Evolutionary conservation across 2,113 vertebrate genomes (phyloP).

Genomic region (Poecilia latipinna): DNA sequence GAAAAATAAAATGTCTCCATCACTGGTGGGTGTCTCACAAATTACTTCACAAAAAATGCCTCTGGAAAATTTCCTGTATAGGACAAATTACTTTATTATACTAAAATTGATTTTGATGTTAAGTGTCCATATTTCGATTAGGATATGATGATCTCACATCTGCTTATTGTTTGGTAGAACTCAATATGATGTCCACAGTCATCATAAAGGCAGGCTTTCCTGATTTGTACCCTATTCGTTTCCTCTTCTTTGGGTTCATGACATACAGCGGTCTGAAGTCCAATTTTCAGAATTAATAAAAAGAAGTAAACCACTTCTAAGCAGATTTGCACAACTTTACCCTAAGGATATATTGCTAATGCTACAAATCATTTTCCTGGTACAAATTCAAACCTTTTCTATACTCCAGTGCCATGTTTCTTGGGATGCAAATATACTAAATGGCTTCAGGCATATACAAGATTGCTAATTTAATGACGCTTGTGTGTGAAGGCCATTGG

Average conservation of each 20-base stretch:
- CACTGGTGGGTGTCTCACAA: too few relatives aligned
- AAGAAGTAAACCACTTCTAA: not conserved
- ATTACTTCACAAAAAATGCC: too few relatives aligned
- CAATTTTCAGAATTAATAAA: slow-evolving; percentile 23
- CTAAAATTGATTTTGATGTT: too few relatives aligned
- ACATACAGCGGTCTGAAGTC: not conserved
- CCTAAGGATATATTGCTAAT: not conserved
- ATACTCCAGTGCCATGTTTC: slow-evolving; percentile 25
- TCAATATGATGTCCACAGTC: too few relatives aligned
- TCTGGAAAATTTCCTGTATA: too few relatives aligned
- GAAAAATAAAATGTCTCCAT: too few relatives aligned
- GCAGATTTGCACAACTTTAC: not conserved
- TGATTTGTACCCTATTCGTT: not conserved
- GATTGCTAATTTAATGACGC: slow-evolving; percentile 36
- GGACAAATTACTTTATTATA: too few relatives aligned
- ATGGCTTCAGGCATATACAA: slow-evolving; percentile 14
- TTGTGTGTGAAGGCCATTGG: slow-evolving; percentile 15
- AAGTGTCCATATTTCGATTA: too few relatives aligned
- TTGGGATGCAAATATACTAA: slow-evolving; percentile 27
- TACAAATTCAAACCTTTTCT: slow-evolving; percentile 18
- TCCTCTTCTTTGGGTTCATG: not conserved
- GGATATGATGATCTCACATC: too few relatives aligned
- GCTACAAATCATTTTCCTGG: not conserved
- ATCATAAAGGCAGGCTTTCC: not conserved
- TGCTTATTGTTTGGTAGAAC: too few relatives aligned